phyloP scores from a whole-genome alignment of 2,113 vertebrate genomes.

The Ursus arctos region DNA sequence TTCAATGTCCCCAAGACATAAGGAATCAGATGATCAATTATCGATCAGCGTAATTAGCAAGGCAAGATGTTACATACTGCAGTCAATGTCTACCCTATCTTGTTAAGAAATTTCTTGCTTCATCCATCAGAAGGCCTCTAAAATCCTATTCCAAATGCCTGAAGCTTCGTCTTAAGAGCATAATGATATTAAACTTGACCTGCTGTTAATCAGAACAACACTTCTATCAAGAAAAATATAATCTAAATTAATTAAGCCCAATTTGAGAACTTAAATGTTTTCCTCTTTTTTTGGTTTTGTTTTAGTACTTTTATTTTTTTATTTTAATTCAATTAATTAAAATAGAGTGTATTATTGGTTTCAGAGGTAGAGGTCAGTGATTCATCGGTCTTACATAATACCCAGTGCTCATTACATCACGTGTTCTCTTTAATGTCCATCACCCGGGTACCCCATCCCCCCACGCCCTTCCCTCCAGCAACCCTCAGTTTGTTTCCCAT shows the following conservation, averaged over 20 bases:
- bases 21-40: slow-evolving; percentile 33
- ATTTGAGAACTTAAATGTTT: slow-evolving; percentile 2
- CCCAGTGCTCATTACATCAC: not conserved
- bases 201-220: not conserved
- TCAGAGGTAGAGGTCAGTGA: not conserved
- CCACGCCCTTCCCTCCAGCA: not conserved
- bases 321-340: not conserved
- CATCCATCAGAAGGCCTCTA: not conserved
- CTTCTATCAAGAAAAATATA: not conserved
- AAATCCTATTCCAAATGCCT: not conserved
- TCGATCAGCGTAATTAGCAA: slow-evolving; percentile 1
- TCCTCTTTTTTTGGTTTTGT: not conserved
- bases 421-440: not conserved
- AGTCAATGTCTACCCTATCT: not conserved
- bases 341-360: not conserved
- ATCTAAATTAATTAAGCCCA: not conserved
- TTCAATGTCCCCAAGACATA: not conserved
- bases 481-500: not conserved
- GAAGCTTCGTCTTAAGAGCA: not conserved
- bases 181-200: not conserved
- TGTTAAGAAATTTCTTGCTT: slow-evolving; percentile 11
- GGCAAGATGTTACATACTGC: not conserved
- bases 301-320: not conserved
- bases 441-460: not conserved
- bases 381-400: not conserved